These are phyloP conservation scores for Hylaea fasciaria DNA, from an alignment of 2,888 invertebrate genomes.

Conservation along the genomic window DNA sequence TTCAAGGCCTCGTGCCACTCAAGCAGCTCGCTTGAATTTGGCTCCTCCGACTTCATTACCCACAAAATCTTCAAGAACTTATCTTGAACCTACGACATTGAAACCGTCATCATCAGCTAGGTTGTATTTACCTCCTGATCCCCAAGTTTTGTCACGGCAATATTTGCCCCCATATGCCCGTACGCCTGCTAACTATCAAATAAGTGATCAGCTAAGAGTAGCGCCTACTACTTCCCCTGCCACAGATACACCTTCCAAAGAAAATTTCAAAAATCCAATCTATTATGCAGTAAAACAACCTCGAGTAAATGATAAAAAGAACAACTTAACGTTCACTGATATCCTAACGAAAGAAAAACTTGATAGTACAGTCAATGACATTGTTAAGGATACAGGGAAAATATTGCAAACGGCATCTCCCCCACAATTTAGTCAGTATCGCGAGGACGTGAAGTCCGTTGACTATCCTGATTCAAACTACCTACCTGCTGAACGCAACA, in stretches of 20 bases:
- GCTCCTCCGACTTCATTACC: constrained; percentile 54
- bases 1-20: constrained; percentile 42
- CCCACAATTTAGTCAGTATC: constrained; percentile 55
- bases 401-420: constrained; percentile 64
- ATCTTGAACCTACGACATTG: constrained; percentile 67
- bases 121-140: constrained; percentile 65
- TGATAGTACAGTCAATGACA: constrained; percentile 71
- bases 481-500: constrained; percentile 50
- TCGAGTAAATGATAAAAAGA: constrained; percentile 54
- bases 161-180: constrained; percentile 58
- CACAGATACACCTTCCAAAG: constrained; percentile 6
- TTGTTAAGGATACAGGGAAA: constrained; percentile 71
- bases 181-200: constrained; percentile 52
- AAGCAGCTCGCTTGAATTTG: constrained; percentile 53
- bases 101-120: constrained; percentile 62
- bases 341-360: constrained; percentile 75
- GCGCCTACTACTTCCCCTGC: constrained; percentile 32
- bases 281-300: constrained; percentile 46
- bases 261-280: constrained; percentile 25
- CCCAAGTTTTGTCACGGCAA: constrained; percentile 56
- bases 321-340: constrained; percentile 73
- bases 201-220: constrained; percentile 43
- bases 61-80: constrained; percentile 59
- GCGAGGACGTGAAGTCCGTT: constrained; percentile 51
- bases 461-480: constrained; percentile 58